Evolutionary conservation across 2,888 invertebrate genomes (phyloP).

Genomic region (Cryptophagus acutangulus): DNA sequence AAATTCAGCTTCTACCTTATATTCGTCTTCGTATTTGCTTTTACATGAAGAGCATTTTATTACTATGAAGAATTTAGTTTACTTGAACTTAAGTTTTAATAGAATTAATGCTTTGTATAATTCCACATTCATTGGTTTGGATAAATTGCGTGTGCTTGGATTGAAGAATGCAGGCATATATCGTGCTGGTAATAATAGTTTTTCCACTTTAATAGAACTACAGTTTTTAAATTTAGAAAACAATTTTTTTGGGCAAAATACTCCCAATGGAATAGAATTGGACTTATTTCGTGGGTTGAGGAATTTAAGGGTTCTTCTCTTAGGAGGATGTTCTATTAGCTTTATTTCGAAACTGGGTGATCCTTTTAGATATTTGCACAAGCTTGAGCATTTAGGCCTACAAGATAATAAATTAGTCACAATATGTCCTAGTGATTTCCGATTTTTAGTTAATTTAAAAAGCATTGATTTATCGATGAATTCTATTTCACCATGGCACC

Average conservation of each 20-base stretch:
- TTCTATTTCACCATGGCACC: slow-evolving; percentile 53
- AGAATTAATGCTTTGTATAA: slow-evolving; percentile 51
- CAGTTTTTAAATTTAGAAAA: slow-evolving; percentile 53
- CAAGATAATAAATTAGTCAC: slow-evolving; percentile 50
- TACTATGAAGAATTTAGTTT: slow-evolving; percentile 48
- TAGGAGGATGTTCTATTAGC: slow-evolving; percentile 52
- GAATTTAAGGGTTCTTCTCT: slow-evolving; percentile 49
- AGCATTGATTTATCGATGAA: slow-evolving; percentile 53
- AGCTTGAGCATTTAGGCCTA: slow-evolving; percentile 51
- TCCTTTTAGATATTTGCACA: slow-evolving; percentile 52
- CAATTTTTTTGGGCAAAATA: slow-evolving; percentile 48
- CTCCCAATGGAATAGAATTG: slow-evolving; percentile 21
- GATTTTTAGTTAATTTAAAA: slow-evolving; percentile 47
- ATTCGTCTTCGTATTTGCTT: slow-evolving; percentile 51
- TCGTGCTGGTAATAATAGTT: slow-evolving; percentile 50
- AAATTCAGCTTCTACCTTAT: slow-evolving; percentile 47
- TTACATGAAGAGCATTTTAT: slow-evolving; percentile 51
- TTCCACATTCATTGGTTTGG: slow-evolving; percentile 52
- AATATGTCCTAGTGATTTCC: slow-evolving; percentile 48
- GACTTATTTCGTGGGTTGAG: slow-evolving; percentile 52
- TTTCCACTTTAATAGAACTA: slow-evolving; percentile 48
- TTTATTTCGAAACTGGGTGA: slow-evolving; percentile 47
- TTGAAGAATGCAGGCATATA: slow-evolving; percentile 54
- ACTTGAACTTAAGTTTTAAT: slow-evolving; percentile 54
- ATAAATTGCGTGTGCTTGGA: slow-evolving; percentile 49